These are phyloP conservation scores for Xenentodon cancila DNA, from an alignment of 2,797 vertebrate species.

Conservation along the genomic window DNA sequence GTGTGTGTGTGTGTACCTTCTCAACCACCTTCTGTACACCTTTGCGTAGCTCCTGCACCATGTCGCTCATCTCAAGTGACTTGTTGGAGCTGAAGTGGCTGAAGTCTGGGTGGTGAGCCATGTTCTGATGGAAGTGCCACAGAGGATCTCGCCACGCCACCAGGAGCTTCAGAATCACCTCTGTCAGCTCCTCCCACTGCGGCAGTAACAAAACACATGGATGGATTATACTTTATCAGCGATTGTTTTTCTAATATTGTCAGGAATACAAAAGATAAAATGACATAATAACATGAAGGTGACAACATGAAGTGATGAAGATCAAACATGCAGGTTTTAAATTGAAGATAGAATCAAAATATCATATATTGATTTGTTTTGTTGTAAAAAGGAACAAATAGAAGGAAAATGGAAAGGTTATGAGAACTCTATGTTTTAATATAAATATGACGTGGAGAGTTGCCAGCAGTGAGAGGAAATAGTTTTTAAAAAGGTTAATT, in stretches of 20 bases:
- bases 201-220: background rate
- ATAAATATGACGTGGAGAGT: background rate
- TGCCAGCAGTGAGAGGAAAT: conserved; percentile 14
- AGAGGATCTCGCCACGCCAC: conserved; percentile 86
- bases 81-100: conserved; percentile 82
- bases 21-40: conserved; percentile 85
- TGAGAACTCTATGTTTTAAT: background rate
- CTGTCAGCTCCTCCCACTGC: conserved; percentile 84
- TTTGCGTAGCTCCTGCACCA: conserved; percentile 83
- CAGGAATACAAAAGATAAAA: background rate
- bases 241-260: background rate
- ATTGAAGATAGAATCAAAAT: background rate
- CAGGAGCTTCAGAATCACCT: conserved; percentile 85
- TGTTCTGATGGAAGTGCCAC: conserved; percentile 82
- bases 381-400: background rate
- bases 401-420: background rate
- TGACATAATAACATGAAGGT: too few species aligned
- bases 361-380: background rate
- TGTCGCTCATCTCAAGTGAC: conserved; percentile 84
- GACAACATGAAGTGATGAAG: background rate
- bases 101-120: conserved; percentile 75
- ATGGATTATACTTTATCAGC: background rate
- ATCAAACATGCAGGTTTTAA: background rate
- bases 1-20: conserved; percentile 65
- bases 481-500: conserved; percentile 49